A percentile compares a stretch with the other conserved stretches of the same genome.
These are phyloP conservation scores for Mayetiola destructor DNA, from an alignment of 2,888 invertebrate genomes.

Conservation along the genomic window DNA sequence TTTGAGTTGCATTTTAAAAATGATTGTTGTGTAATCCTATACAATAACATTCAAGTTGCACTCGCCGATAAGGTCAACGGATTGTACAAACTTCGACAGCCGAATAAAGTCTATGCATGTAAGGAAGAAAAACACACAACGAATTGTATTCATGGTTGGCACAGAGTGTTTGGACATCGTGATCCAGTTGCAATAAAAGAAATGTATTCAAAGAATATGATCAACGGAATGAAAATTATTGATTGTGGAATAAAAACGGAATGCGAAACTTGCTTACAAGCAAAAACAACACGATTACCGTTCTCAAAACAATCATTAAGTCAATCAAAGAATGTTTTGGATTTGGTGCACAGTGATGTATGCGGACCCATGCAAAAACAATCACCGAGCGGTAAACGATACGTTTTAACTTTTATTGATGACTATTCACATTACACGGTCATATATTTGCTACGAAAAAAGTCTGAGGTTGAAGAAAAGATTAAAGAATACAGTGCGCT, in stretches of 20 bases:
- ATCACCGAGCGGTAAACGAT: conserved; percentile 3
- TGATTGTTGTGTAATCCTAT: neutral
- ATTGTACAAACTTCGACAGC: conserved; percentile 6
- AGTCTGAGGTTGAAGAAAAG: neutral
- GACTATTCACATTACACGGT: neutral
- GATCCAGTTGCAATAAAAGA: neutral
- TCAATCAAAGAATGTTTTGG: neutral
- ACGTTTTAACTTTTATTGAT: neutral
- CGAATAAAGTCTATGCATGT: neutral
- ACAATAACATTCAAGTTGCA: conserved; percentile 10
- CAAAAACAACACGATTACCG: neutral
- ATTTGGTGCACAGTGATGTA: conserved; percentile 13
- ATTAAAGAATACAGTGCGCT: neutral
- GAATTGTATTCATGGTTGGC: conserved; percentile 8
- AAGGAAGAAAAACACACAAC: neutral
- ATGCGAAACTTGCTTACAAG: neutral
- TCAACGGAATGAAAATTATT: neutral
- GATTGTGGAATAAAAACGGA: neutral
- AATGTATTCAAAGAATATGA: neutral
- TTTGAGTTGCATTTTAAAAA: conserved; percentile 8
- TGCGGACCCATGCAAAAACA: neutral
- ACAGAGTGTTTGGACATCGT: neutral
- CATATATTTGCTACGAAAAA: neutral
- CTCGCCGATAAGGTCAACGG: conserved; percentile 9
- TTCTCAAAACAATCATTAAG: conserved; percentile 8